A percentile compares a stretch with the other conserved stretches of the same genome.
Conservation (phyloP, 2,113 vertebrate genomes). For the Triplophysa siluroides region DNA sequence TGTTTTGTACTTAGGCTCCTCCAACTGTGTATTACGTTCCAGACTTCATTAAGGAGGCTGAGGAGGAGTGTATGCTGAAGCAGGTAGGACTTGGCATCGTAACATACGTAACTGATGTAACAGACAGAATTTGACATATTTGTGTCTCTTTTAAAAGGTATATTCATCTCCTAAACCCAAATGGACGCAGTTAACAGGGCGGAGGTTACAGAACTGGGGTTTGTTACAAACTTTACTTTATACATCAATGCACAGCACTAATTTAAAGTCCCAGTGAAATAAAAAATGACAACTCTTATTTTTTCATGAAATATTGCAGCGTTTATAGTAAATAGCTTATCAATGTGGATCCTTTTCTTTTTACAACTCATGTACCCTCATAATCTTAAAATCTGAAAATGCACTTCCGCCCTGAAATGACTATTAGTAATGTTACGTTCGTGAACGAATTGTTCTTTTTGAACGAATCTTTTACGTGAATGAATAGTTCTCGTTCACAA, state of each 20-base stretch:
- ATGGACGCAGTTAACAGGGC: constrained; percentile 86
- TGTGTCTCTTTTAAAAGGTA: constrained; percentile 65
- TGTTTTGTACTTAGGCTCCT: constrained; percentile 67
- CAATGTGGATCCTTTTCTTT: no score
- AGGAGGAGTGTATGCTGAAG: constrained; percentile 80
- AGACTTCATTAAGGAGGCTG: constrained; percentile 81
- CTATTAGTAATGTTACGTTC: no score
- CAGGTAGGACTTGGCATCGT: constrained; percentile 65
- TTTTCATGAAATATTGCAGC: no score
- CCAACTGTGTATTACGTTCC: constrained; percentile 84
- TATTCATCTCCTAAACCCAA: constrained; percentile 86
- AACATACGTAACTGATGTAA: not conserved
- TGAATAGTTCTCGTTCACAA: no score
- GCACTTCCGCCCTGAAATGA: not conserved
- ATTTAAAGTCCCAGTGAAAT: no score
- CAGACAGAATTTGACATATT: not conserved
- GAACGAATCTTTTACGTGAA: no score
- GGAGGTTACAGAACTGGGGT: constrained; percentile 89
- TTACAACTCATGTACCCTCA: no score
- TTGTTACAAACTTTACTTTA: constrained; percentile 30
- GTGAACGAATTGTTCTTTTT: no score
- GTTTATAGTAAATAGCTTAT: no score
- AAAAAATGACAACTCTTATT: no score
- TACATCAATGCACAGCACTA: not conserved
- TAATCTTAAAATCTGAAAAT: no score